phyloP scores from a whole-genome alignment of 2,797 vertebrate species.

The Sebastes baramenuke region DNA sequence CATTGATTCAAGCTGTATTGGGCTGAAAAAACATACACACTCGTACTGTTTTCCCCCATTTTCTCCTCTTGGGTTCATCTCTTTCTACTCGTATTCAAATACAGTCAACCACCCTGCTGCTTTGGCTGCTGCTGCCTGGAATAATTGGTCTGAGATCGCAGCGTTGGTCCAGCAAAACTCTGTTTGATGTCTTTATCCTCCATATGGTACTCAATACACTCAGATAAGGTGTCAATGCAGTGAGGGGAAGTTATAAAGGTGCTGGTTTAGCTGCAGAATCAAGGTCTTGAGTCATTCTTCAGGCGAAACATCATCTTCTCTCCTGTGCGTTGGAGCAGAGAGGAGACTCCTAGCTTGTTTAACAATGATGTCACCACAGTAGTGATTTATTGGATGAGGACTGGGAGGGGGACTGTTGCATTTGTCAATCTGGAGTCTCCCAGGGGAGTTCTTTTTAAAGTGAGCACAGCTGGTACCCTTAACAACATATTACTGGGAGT shows the following conservation, averaged over 20 bases:
- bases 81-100: slow-evolving; percentile 18
- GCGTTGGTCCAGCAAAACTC: slow-evolving; percentile 23
- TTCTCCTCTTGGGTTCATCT: neutral
- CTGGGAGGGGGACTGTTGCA: slow-evolving; percentile 68
- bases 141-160: slow-evolving; percentile 62
- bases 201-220: slow-evolving; percentile 51
- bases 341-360: slow-evolving; percentile 70
- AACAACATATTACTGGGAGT: slow-evolving; percentile 65
- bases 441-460: slow-evolving; percentile 70
- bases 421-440: slow-evolving; percentile 62
- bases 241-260: neutral
- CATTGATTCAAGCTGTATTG: neutral
- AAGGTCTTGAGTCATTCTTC: neutral
- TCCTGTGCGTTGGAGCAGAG: neutral
- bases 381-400: slow-evolving; percentile 74
- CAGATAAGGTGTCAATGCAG: slow-evolving; percentile 7
- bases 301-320: neutral
- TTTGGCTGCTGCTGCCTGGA: slow-evolving; percentile 51
- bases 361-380: slow-evolving; percentile 71
- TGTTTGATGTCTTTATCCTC: slow-evolving; percentile 57
- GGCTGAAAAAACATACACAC: neutral
- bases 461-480: slow-evolving; percentile 78
- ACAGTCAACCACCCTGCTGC: slow-evolving; percentile 55
- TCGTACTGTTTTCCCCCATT: neutral
- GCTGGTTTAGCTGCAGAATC: slow-evolving; percentile 12